Percentiles rank a stretch among this genome's conserved stretches.
Conservation (phyloP, 2,888 invertebrate species). For the Platycheirus albimanus region DNA sequence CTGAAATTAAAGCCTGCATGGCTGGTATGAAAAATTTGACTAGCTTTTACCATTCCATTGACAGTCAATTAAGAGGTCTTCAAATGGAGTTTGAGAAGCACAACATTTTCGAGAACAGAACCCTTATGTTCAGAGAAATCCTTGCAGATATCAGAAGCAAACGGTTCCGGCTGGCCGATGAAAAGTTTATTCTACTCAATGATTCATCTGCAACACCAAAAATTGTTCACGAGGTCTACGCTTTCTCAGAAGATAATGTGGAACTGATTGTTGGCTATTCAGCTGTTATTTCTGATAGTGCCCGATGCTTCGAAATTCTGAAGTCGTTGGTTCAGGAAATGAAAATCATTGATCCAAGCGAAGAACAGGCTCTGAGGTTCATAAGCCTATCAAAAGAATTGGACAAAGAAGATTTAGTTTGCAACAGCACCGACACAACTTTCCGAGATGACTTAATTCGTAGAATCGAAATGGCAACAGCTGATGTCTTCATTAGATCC, state of each 20-base stretch:
- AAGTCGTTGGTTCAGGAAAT: constrained; percentile 3
- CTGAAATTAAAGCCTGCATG: neutral
- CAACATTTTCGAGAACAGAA: constrained; percentile 1
- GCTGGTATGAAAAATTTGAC: constrained; percentile 5
- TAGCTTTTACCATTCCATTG: neutral
- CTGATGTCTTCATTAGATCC: neutral
- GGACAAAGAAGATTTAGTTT: neutral
- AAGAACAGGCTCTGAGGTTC: neutral
- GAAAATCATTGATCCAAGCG: too few species aligned
- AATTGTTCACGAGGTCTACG: constrained; percentile 40
- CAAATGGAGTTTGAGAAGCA: neutral
- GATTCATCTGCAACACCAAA: neutral
- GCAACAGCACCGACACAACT: neutral
- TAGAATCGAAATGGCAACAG: neutral
- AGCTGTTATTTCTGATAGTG: neutral
- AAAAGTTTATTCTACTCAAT: constrained; percentile 12
- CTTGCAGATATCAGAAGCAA: neutral
- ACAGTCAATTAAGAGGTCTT: neutral
- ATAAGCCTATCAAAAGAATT: neutral
- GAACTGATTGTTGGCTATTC: constrained; percentile 1
- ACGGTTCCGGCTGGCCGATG: constrained; percentile 24
- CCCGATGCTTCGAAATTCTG: constrained; percentile 3
- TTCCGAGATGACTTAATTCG: neutral
- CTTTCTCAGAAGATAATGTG: constrained; percentile 10
- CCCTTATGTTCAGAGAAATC: constrained; percentile 7